Evolutionary conservation across 2,113 vertebrate genomes (phyloP), one percentile per base, ranked within the genome.

Genomic region (Kobus ellipsiprymnus): DNA sequence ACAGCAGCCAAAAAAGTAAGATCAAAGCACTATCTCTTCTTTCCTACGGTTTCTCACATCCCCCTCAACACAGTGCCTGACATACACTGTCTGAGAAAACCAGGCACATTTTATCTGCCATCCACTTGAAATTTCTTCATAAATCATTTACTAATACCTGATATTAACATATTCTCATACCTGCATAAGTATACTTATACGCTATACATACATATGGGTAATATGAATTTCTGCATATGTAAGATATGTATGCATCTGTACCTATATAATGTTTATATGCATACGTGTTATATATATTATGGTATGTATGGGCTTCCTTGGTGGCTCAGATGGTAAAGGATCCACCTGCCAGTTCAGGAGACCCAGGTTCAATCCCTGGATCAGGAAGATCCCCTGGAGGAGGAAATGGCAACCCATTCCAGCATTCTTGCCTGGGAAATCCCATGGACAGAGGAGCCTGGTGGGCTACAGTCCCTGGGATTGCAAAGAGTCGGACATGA

Each of bases 121-220:
- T 64, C 7, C 25, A 64, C 21, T 91, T 91, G 36, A 83, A 78
- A 57, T 91, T 95, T 77, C 7, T 54, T 33, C 74, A 11, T 85
- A 88, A 95, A 89, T 89, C 21, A 54, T 36, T 94, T 67, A 74
- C 12, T 85, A 8, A 30, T 74, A 36, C 55, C 44, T 40, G 9
- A 62, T 59, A 67, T 4, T 25, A 27, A 81, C 6, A 36, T 60
- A 60, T 7, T 19, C 11, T 27, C 11, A 36, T 36, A 17, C 15
- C 17, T 29, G 6, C 21, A 60, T 3, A n/a, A 25, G 29, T n/a
- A 71, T n/a, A 15, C 44, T 48, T 64, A 36, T 46, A 57, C 46
- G 36, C 9, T 30, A 16, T 55, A 12, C 27, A 57, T 33, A 0
- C 7, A 77, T n/a, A 9, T n/a, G 7, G 23, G 23, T 59, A 13